Evolutionary conservation across 2,797 vertebrate genomes (phyloP), one percentile per base, ranked within the genome.

Genomic region (Rhinophrynus dorsalis): DNA sequence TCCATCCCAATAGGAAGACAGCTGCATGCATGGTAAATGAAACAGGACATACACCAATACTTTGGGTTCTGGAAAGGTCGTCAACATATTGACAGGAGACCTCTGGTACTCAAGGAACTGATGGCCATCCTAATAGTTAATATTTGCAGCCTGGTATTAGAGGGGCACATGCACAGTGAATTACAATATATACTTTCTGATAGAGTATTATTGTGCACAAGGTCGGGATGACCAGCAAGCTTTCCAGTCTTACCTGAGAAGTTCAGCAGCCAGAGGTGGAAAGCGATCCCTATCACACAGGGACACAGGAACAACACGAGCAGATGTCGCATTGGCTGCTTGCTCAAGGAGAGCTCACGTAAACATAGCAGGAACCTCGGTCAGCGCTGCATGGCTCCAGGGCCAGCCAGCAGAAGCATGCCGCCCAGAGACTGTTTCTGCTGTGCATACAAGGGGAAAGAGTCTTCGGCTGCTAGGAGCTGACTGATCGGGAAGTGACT

Each of bases 321-420:
- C 74, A 88, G 79, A 75, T 86, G 89, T 83, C 89, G 88, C 92
- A 93, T 93, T 89, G 76, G 88, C 86, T 82, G 81, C 84, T 81
- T 74, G 75, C 84, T 85, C 77, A 76, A 76, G 21, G 44, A n/a
- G n/a, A n/a, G n/a, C n/a, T n/a, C n/a, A n/a, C 11, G 35, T 2
- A 38, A 11, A 38, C 35, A n/a, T 2, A 2, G 2, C 35, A 13
- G 7, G 11, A 8, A 1, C 35, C 7, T 21, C 50, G 18, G 35
- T 33, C 50, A 66, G 12, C 13, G n/a, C 26, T 13, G 20, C 40
- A n/a, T 3, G 15, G 2, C 3, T 12, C 12, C 12, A 24, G 20
- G 33, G 11, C 20, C 17, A 12, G 26, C 27, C 27, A n/a, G 3
- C 23, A 24, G 13, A n/a, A 32, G 24, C 13, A 37, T 3, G 10